A percentile compares a stretch with the other conserved stretches of the same genome.
These are phyloP conservation scores for Brachirus orientalis DNA, from an alignment of 2,113 vertebrate genomes.

Conservation along the genomic window DNA sequence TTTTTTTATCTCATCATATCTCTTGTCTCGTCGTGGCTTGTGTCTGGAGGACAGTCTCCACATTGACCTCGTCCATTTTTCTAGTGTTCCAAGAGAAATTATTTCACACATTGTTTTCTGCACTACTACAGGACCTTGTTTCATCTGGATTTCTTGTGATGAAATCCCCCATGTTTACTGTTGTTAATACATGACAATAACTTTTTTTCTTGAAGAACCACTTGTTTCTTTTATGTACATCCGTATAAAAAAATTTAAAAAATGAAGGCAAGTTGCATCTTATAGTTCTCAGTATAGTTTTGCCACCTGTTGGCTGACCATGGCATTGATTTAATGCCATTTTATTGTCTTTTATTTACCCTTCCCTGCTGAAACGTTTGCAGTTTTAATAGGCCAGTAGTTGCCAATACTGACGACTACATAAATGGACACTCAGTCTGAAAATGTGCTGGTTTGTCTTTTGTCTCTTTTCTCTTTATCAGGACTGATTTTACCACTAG, in stretches of 20 bases:
- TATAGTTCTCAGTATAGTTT: constrained; percentile 57
- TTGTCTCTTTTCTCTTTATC: constrained; percentile 34
- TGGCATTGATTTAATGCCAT: constrained; percentile 62
- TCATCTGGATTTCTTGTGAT: constrained; percentile 49
- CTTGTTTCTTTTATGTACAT: constrained; percentile 53
- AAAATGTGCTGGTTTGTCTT: constrained; percentile 32
- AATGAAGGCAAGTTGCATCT: constrained; percentile 60
- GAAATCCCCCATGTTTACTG: constrained; percentile 65
- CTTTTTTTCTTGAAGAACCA: constrained; percentile 57
- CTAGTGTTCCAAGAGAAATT: constrained; percentile 74
- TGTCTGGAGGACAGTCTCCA: constrained; percentile 46
- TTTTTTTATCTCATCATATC: constrained; percentile 37
- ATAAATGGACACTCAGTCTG: constrained; percentile 21
- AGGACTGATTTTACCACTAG: constrained; percentile 51
- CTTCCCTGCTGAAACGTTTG: constrained; percentile 40
- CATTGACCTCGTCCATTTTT: constrained; percentile 48
- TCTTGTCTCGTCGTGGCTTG: constrained; percentile 52
- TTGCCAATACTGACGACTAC: constrained; percentile 50
- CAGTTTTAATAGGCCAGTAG: constrained; percentile 56
- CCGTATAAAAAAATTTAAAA: constrained; percentile 40
- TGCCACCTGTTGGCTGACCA: constrained; percentile 70
- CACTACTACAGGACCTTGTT: constrained; percentile 76
- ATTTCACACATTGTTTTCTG: constrained; percentile 79
- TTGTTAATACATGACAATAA: constrained; percentile 60
- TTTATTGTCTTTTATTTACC: constrained; percentile 47